Evolutionary conservation across 1,140 invertebrate species (phyloP).

Genomic region (Dufourea novaeangliae): DNA sequence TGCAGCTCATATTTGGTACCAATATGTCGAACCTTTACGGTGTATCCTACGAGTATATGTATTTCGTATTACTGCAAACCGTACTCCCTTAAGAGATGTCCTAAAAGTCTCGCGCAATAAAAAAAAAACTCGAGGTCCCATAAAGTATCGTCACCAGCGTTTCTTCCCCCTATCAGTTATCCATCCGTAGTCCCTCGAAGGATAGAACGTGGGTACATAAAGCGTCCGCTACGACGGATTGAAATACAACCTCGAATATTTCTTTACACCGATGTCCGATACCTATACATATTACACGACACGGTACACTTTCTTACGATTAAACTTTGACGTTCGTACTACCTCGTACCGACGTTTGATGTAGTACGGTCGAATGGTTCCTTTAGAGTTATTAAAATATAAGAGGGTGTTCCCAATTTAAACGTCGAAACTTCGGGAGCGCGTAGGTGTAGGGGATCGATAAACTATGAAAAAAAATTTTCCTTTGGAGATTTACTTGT

Average conservation of each 20-base stretch:
- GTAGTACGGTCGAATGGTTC: constrained; percentile 19
- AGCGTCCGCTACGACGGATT: constrained; percentile 58
- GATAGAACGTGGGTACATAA: constrained; percentile 56
- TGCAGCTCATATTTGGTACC: background rate
- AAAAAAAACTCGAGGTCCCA: constrained; percentile 59
- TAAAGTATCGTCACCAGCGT: constrained; percentile 58
- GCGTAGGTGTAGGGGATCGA: too few relatives aligned
- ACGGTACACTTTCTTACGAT: constrained; percentile 52
- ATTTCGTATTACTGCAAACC: constrained; percentile 48
- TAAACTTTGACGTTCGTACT: constrained; percentile 51
- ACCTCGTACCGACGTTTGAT: constrained; percentile 30
- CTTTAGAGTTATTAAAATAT: constrained; percentile 52
- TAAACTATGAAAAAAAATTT: too few relatives aligned
- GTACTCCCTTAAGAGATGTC: constrained; percentile 62
- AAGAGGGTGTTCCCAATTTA: too few relatives aligned
- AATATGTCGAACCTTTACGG: background rate
- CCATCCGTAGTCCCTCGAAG: constrained; percentile 57
- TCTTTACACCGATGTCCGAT: constrained; percentile 51
- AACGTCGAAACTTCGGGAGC: too few relatives aligned
- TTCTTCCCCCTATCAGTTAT: constrained; percentile 54
- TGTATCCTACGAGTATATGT: constrained; percentile 21
- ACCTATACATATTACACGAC: constrained; percentile 31
- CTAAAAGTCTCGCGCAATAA: constrained; percentile 67
- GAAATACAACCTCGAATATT: constrained; percentile 67
- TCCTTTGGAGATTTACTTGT: too few relatives aligned